Base-by-base conservation (phyloP, 2,888 invertebrate species). In the Seira ritae region DNA sequence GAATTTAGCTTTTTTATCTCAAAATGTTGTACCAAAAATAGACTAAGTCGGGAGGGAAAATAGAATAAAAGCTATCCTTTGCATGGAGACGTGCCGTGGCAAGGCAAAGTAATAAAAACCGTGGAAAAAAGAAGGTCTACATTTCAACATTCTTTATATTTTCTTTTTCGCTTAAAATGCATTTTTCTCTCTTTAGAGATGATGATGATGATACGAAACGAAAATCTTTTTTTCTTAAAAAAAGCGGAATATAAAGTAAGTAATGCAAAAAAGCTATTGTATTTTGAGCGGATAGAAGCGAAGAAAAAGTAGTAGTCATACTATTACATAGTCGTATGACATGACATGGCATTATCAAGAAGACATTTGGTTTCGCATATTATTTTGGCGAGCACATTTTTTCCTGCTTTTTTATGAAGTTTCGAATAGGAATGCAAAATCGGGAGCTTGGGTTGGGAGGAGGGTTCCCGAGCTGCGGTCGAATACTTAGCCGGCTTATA, bases 401-500 rank as follows among this genome's bases (percentile, higher is more conserved):
- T 75, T 31, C 8, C 68, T 80, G 74, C 60, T 81, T 31, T 31
- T 31, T 82, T 72, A 72, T 82, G 72, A 76, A 82, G 72, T 76
- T 82, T 82, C 68, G 70, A 82, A 82, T 72, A 70, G 23, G 72
- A 31, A 31, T 31, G 31, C 8, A 31, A 67, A 42, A 67, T 76
- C 75, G 80, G 76, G 60, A 82, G 71, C 81, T 70, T 55, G 31
- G 31, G 31, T 70, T 55, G 31, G 31, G 31, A 31, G 31, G 81
- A 82, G 81, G 76, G 81, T 82, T 82, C 72, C 81, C 81, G 81
- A 82, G 31, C 31, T 42, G 42, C 24, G 66, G 72, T 82, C 81
- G 81, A 76, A 24, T 50, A 31, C 1, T 19, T 72, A 62, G 80
- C 75, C 80, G 80, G 66, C 70, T 66, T 69, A 23, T 20, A 70